Percentiles rank a stretch among this genome's conserved stretches.
Conservation (phyloP, 2,888 invertebrate species). For the Kuschelorhynchus macadamiae region DNA sequence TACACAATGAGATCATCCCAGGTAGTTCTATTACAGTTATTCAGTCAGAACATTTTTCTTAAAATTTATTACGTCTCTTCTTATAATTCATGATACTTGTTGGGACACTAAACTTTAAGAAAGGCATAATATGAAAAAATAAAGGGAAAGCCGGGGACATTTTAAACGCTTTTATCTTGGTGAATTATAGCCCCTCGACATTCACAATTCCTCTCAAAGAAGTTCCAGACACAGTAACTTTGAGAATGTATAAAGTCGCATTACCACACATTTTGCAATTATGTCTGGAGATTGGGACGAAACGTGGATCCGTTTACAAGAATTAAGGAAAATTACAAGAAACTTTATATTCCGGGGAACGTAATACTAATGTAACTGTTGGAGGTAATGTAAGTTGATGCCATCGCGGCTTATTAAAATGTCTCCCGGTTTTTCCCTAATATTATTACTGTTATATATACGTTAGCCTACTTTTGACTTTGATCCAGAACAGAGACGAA, state of each 20-base stretch:
- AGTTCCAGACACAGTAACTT: background rate
- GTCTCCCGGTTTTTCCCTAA: too few species aligned
- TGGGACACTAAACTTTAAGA: too few species aligned
- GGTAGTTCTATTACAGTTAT: too few species aligned
- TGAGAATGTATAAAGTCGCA: conserved; percentile 23
- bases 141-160: too few species aligned
- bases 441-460: too few species aligned
- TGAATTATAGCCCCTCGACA: background rate
- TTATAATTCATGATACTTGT: too few species aligned
- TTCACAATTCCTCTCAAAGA: background rate
- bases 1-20: too few species aligned
- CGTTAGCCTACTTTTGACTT: too few species aligned
- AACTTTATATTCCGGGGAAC: conserved; percentile 9
- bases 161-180: background rate
- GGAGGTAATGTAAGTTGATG: conserved; percentile 1
- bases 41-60: too few species aligned
- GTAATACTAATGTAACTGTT: conserved; percentile 19
- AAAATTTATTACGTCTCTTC: too few species aligned
- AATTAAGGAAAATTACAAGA: conserved; percentile 24
- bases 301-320: conserved; percentile 27
- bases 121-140: too few species aligned
- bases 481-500: too few species aligned
- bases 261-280: conserved; percentile 33
- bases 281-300: conserved; percentile 19
- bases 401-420: background rate